phyloP scores from a whole-genome alignment of 2,888 invertebrate species.

The Ceriagrion tenellum region DNA sequence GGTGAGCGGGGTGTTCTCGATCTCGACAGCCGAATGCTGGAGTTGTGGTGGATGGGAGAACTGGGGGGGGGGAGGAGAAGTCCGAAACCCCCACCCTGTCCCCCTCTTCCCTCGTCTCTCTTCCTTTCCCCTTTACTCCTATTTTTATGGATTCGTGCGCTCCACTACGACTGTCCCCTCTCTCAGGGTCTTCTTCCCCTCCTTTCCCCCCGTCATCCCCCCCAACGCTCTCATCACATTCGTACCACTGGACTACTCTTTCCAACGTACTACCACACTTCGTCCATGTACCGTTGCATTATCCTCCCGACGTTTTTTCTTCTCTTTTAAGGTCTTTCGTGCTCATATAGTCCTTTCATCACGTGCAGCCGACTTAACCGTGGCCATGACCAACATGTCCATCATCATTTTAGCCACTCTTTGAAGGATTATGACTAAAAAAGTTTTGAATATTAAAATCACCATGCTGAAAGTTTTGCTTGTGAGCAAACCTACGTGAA shows the following conservation, averaged over 20 bases:
- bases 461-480: not conserved
- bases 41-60: not conserved
- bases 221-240: not conserved
- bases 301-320: not conserved
- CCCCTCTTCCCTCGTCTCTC: not conserved
- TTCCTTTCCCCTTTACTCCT: not conserved
- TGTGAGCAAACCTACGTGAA: not conserved
- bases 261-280: not conserved
- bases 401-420: not conserved
- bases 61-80: not conserved
- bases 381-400: not conserved
- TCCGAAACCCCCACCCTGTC: not conserved
- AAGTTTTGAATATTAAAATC: not conserved
- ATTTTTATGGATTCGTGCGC: not conserved
- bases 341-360: not conserved
- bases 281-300: not conserved
- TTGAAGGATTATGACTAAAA: not conserved
- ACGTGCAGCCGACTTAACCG: not conserved
- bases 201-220: too few relatives aligned
- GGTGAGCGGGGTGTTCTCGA: not conserved
- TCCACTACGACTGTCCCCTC: not conserved
- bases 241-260: not conserved
- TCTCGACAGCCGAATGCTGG: not conserved
- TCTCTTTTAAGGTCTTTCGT: not conserved
- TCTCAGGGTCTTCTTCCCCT: not conserved